Conservation (phyloP, 1,140 invertebrate species). For the Drosophila tani region DNA sequence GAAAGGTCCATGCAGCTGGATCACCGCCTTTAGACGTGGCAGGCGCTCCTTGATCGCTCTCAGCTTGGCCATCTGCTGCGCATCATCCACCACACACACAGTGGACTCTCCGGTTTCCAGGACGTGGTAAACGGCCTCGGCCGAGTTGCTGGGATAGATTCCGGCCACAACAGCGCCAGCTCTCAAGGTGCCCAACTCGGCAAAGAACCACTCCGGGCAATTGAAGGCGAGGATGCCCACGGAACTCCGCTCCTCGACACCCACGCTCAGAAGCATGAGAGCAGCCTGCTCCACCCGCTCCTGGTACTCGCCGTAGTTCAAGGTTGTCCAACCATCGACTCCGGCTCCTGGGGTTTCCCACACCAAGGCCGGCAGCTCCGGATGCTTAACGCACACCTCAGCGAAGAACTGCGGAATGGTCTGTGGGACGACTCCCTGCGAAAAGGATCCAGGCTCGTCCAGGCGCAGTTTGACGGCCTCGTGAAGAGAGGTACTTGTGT, state of each 20-base stretch:
- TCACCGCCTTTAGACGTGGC: slow-evolving; percentile 91
- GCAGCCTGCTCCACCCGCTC: slow-evolving; percentile 90
- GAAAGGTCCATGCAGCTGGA: slow-evolving; percentile 91
- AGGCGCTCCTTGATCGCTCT: slow-evolving; percentile 89
- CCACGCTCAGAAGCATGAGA: slow-evolving; percentile 93
- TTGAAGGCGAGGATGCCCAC: slow-evolving; percentile 96
- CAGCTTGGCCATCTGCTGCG: slow-evolving; percentile 94
- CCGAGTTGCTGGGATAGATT: slow-evolving; percentile 96
- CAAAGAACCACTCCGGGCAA: slow-evolving; percentile 95
- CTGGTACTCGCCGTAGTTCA: slow-evolving; percentile 93
- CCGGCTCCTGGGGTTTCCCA: slow-evolving; percentile 85
- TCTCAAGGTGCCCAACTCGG: slow-evolving; percentile 93
- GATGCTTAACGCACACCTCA: slow-evolving; percentile 86
- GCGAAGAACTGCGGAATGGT: slow-evolving; percentile 64
- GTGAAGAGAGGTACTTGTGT: slow-evolving; percentile 60
- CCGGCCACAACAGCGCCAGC: slow-evolving; percentile 95
- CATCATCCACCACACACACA: slow-evolving; percentile 95
- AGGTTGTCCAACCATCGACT: slow-evolving; percentile 85
- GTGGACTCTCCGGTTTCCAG: slow-evolving; percentile 90
- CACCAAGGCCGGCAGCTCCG: slow-evolving; percentile 88
- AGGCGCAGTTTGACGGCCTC: slow-evolving; percentile 64
- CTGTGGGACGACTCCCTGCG: slow-evolving; percentile 18
- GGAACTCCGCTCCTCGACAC: slow-evolving; percentile 91
- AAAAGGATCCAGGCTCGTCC: slow-evolving; percentile 16
- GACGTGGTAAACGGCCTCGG: slow-evolving; percentile 93